Evolutionary conservation across 1,140 invertebrate genomes (phyloP), one percentile per base, ranked within the genome.

Genomic region (Agrypnia vestita): DNA sequence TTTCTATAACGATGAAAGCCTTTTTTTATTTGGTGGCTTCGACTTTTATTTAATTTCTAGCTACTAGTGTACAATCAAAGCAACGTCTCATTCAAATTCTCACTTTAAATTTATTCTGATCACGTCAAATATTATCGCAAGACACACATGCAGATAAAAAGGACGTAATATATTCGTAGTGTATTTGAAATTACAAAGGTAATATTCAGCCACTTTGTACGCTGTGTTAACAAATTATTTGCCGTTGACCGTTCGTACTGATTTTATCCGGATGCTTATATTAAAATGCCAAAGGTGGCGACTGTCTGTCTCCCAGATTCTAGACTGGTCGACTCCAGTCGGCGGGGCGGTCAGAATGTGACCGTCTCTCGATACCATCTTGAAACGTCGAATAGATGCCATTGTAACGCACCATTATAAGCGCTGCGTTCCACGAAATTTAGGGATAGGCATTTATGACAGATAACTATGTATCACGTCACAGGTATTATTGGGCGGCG

Each of bases 391-490:
- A 49, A 19, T 53, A 49, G 59, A 62, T 47, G 13, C 53, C 12
- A 62, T 64, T 61, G 53, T 56, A 71, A 8, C 21, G n/a, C 21
- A 51, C 59, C 76, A 78, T 55, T 67, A 55, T 67, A 71, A 69
- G 49, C 62, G 49, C 12, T 17, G 75, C 59, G 76, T 78, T 78
- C 76, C 62, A 13, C 77, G 77, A 61, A 73, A 59, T 78, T 72
- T 49, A 72, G 67, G 55, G 77, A 78, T 72, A 51, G 77, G 77
- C 78, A 78, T 80, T 82, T 80, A 82, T 82, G 78, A 82, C 78
- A 77, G 81, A 82, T 82, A 80, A 82, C 81, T 80, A 78, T 82
- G 81, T 82, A 79, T 82, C 78, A 74, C 74, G 77, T 78, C 76
- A 53, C 72, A 75, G 72, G 74, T 76, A 73, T 73, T 43, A 73